A percentile compares a stretch with the other conserved stretches of the same genome.
Conservation (phyloP, 1,140 invertebrate genomes). For the Saccostrea echinata region DNA sequence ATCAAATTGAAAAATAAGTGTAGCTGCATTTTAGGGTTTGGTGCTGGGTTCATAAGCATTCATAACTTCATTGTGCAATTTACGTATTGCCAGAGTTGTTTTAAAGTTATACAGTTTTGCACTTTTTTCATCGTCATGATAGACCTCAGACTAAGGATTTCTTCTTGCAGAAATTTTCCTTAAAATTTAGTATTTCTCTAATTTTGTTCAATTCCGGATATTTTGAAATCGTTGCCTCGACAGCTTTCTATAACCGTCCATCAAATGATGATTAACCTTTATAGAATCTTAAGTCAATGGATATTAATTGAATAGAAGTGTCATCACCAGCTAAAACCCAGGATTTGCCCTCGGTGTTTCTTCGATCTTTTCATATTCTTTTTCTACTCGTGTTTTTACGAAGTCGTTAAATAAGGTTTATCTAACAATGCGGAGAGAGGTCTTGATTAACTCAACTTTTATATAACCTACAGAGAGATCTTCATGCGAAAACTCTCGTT, state of each 20-base stretch:
- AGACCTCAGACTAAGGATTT: no score
- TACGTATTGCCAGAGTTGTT: no score
- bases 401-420: conserved; percentile 7
- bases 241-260: background rate
- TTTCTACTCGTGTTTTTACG: background rate
- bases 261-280: background rate
- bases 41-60: no score
- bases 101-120: no score
- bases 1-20: no score
- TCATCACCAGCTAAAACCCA: background rate
- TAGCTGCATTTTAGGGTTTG: no score
- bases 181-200: no score
- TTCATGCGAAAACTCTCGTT: background rate
- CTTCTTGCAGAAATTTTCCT: no score
- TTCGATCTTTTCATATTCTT: background rate
- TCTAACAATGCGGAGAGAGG: background rate
- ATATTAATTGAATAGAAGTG: conserved; percentile 18
- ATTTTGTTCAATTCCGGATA: no score
- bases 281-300: background rate
- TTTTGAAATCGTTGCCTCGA: background rate
- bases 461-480: background rate
- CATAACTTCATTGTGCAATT: no score
- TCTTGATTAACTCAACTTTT: conserved; percentile 13
- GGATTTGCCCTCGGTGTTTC: background rate
- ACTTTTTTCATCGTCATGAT: no score